phyloP scores from a whole-genome alignment of 2,888 invertebrate genomes.

The Lissonota sp. region DNA sequence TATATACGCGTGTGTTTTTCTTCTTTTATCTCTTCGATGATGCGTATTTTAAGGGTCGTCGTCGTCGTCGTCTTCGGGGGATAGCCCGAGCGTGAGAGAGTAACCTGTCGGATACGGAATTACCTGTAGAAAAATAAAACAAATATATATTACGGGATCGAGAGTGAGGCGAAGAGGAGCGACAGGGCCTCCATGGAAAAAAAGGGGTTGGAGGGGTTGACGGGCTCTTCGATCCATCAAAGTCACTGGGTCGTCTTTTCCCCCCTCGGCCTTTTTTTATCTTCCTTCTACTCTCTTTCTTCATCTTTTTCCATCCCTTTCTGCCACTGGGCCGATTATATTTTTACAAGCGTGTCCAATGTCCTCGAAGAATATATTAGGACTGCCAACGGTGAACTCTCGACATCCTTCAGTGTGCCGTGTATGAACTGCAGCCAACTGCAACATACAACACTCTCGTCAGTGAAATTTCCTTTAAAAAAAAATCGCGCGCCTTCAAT shows the following conservation, averaged over 20 bases:
- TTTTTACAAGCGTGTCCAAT: constrained; percentile 82
- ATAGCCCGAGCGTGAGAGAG: constrained; percentile 76
- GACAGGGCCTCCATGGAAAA: constrained; percentile 51
- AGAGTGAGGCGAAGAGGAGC: constrained; percentile 52
- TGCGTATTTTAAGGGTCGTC: constrained; percentile 34
- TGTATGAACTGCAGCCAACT: background rate
- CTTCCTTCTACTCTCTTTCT: constrained; percentile 64
- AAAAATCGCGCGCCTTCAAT: background rate
- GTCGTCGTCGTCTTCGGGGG: constrained; percentile 10
- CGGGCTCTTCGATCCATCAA: constrained; percentile 81
- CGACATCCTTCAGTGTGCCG: constrained; percentile 17
- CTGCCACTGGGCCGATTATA: constrained; percentile 71
- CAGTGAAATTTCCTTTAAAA: constrained; percentile 6
- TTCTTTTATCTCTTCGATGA: constrained; percentile 27
- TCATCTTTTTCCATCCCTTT: constrained; percentile 49
- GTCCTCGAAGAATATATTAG: constrained; percentile 80
- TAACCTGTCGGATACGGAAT: constrained; percentile 78
- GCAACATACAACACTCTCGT: background rate
- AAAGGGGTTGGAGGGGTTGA: constrained; percentile 70
- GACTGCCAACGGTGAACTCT: constrained; percentile 55
- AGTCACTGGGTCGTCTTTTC: constrained; percentile 76
- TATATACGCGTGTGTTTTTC: background rate
- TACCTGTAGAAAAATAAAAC: constrained; percentile 79
- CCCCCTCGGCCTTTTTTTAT: constrained; percentile 33
- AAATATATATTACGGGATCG: constrained; percentile 70